Percentiles rank a stretch among this genome's conserved stretches.
Conservation (phyloP, 2,888 invertebrate genomes). For the Lymantria monacha region DNA sequence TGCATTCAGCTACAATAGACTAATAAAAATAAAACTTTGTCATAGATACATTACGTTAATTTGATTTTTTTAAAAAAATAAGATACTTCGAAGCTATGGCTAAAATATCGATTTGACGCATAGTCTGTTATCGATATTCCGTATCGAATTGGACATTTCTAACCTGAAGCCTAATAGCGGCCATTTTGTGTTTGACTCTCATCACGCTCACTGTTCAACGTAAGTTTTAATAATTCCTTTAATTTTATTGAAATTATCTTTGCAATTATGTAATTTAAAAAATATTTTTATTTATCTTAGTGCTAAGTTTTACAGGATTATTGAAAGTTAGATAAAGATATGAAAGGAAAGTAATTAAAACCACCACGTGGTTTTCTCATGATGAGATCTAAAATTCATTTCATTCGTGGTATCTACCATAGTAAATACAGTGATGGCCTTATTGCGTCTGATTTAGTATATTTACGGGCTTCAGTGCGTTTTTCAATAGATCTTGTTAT, state of each 20-base stretch:
- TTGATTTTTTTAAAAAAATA: too few species aligned
- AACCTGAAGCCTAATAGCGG: conserved; percentile 28
- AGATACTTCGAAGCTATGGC: too few species aligned
- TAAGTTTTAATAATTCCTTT: conserved; percentile 46
- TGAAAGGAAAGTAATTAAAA: background rate
- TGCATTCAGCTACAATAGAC: too few species aligned
- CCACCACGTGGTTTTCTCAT: conserved; percentile 62
- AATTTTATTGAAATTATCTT: background rate
- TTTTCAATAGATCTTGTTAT: background rate
- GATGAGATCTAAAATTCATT: conserved; percentile 64
- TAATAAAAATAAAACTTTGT: too few species aligned
- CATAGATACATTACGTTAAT: too few species aligned
- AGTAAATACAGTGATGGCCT: conserved; percentile 75
- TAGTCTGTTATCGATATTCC: too few species aligned
- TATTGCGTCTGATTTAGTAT: conserved; percentile 64
- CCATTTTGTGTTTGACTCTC: conserved; percentile 76
- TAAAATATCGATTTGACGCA: too few species aligned
- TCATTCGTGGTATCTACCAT: conserved; percentile 80
- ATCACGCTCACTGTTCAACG: conserved; percentile 71
- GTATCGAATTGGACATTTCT: too few species aligned
- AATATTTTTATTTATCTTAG: background rate
- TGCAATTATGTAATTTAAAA: background rate
- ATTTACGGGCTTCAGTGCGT: background rate
- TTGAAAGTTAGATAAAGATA: background rate
- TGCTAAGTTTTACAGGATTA: too few species aligned